These are phyloP conservation scores for Machimus rusticus DNA, from an alignment of 2,888 invertebrate genomes.

Conservation along the genomic window DNA sequence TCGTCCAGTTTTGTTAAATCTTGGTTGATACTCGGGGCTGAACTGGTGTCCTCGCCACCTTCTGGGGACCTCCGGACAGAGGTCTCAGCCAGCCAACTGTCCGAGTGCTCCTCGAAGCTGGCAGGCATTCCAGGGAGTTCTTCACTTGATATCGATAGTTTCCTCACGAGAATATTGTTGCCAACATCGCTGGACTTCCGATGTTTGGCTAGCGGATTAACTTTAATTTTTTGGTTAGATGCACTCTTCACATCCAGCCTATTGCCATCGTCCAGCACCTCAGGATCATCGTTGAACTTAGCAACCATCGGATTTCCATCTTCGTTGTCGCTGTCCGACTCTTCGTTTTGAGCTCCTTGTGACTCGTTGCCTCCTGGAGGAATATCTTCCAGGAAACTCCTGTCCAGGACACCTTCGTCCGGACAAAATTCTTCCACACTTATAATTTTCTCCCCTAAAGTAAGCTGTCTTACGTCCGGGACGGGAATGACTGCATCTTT, in stretches of 20 bases:
- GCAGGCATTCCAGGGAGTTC: constrained; percentile 54
- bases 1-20: constrained; percentile 30
- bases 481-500: constrained; percentile 28
- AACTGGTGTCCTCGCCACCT: constrained; percentile 68
- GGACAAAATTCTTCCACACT: constrained; percentile 78
- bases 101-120: constrained; percentile 64
- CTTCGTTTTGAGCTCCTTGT: constrained; percentile 49
- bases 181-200: not conserved
- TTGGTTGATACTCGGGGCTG: constrained; percentile 48
- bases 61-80: constrained; percentile 79
- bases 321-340: constrained; percentile 70
- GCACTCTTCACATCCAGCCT: not conserved
- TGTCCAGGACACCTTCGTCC: constrained; percentile 76
- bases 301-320: constrained; percentile 81
- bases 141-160: constrained; percentile 48
- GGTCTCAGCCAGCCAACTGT: constrained; percentile 73
- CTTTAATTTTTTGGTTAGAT: constrained; percentile 29
- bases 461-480: not conserved
- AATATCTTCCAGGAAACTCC: constrained; percentile 77
- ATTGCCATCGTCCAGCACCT: constrained; percentile 48
- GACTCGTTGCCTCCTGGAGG: constrained; percentile 54
- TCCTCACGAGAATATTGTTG: constrained; percentile 47
- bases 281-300: constrained; percentile 80
- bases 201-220: constrained; percentile 48
- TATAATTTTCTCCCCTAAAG: constrained; percentile 53